phyloP scores from a whole-genome alignment of 1,140 invertebrate species.

The Euwallacea fornicatus region DNA sequence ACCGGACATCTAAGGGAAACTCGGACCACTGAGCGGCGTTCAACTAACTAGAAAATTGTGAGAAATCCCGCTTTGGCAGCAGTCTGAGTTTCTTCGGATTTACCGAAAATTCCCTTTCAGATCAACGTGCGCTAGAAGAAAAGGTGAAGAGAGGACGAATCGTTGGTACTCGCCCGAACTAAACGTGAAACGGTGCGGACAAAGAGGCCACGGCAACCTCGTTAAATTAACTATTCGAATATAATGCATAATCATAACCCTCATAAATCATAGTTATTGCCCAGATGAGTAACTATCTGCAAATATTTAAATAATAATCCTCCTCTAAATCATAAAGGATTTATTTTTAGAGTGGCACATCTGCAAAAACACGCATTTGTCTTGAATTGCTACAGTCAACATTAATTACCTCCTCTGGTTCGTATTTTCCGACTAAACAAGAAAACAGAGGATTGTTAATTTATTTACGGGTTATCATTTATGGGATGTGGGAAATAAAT shows the following conservation, averaged over 20 bases:
- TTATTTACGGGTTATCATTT: constrained; percentile 5
- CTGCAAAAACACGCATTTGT: constrained; percentile 22
- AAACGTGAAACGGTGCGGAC: no score
- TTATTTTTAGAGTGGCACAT: constrained; percentile 14
- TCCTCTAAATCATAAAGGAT: constrained; percentile 10
- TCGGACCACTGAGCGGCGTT: no score
- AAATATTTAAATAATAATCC: constrained; percentile 5
- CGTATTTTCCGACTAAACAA: constrained; percentile 11
- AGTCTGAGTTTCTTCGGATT: no score
- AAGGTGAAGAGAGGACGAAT: no score
- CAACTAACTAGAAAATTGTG: no score
- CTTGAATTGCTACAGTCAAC: constrained; percentile 19
- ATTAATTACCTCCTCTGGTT: constrained; percentile 16
- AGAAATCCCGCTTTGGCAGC: no score
- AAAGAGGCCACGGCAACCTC: no score
- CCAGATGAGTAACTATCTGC: neutral
- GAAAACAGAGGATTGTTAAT: constrained; percentile 9
- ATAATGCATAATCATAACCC: neutral
- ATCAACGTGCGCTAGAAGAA: no score
- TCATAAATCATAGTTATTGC: neutral
- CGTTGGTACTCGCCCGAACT: no score
- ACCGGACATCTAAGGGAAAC: no score
- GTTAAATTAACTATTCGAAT: neutral
- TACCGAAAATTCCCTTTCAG: no score
- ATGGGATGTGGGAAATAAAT: neutral